These are phyloP conservation scores for Ametastegia equiseti DNA, from an alignment of 2,888 invertebrate species.

Conservation along the genomic window DNA sequence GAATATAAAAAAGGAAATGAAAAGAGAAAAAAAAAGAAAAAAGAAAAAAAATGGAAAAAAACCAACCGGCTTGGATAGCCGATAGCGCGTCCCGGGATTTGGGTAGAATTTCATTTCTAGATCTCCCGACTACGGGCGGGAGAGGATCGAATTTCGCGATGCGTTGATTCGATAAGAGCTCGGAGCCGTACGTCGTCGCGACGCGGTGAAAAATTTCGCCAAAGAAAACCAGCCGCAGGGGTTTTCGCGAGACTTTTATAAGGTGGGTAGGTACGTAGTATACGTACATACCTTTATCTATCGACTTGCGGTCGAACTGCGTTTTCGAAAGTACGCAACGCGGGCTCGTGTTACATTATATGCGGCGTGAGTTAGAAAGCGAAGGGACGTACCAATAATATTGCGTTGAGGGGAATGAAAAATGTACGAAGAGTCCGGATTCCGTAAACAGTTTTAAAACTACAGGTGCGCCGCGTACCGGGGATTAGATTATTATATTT, in stretches of 20 bases:
- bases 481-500: slow-evolving; percentile 58
- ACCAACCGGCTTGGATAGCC: not conserved
- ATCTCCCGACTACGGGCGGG: not conserved
- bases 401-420: too few relatives aligned
- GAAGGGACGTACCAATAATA: not conserved
- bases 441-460: not conserved
- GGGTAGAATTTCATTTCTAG: slow-evolving; percentile 41
- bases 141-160: slow-evolving; percentile 35
- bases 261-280: not conserved
- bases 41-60: not conserved
- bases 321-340: not conserved
- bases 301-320: too few relatives aligned
- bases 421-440: not conserved
- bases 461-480: not conserved
- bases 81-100: slow-evolving; percentile 33
- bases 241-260: not conserved
- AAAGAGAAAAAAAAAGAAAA: not conserved
- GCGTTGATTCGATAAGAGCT: slow-evolving; percentile 39
- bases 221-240: not conserved
- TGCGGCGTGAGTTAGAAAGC: not conserved
- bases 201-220: not conserved
- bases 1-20: not conserved
- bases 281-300: not conserved
- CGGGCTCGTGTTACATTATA: not conserved
- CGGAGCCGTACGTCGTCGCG: not conserved